Evolutionary conservation across 2,113 vertebrate species (phyloP), one percentile per base, ranked within the genome.

Genomic region (Amia ocellicauda): DNA sequence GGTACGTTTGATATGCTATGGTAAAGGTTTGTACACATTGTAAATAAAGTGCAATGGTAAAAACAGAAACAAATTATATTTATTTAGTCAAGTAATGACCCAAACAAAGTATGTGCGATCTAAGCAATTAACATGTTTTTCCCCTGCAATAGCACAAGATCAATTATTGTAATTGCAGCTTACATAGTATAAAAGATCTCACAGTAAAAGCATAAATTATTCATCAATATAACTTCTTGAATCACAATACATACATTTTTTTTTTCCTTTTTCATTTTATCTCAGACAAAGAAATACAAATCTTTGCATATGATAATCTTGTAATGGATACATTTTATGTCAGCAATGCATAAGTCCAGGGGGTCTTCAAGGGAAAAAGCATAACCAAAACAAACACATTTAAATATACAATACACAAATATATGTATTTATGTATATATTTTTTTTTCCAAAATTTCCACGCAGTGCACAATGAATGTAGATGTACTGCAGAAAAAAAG

Each of bases 321-420:
- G 77, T 71, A 71, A 64, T 58, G 55, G 66, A 52, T 68, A 68
- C 41, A 71, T 66, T 69, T 61, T 70, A 71, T 66, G 64, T 66
- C 71, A 75, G 69, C 83, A 80, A 80, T 76, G 72, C 76, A 72
- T n/a, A 67, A 72, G 72, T 60, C 71, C 59, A 72, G 71, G 62
- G 74, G 45, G 19, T 74, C 74, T 77, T 17, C 74, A 88, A 24
- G 24, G 51, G 22, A 23, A 54, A 24, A 19, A 13, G 22, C 24
- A 24, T 23, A n/a, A 9, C 79, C 72, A 72, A 86, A 81, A 90
- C 77, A 85, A 85, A 88, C 78, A 90, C 86, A 89, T 63, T 76
- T 83, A 91, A 90, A 87, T 89, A 88, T 74, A 89, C 66, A 83
- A 81, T 65, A 71, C 85, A 87, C 87, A 82, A 81, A 84, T 83